phyloP scores from a whole-genome alignment of 1,140 invertebrate species.

The Elymnias hypermnestra region DNA sequence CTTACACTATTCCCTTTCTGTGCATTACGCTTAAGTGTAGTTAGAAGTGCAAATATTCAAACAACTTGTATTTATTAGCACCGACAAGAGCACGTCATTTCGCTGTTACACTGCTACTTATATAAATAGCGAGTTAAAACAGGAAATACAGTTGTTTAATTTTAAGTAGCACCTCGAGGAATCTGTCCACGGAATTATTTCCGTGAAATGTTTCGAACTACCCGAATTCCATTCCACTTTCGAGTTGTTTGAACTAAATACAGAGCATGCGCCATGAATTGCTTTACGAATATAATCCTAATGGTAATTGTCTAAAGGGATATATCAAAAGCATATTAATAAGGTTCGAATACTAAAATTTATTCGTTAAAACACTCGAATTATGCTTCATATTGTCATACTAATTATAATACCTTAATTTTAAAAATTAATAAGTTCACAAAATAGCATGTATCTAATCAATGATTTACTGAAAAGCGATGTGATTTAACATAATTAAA shows the following conservation, averaged over 20 bases:
- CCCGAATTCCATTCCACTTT: conserved; percentile 40
- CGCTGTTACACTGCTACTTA: neutral
- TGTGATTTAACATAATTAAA: neutral
- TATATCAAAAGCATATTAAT: conserved; percentile 18
- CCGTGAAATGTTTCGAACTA: neutral
- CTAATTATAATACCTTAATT: too few relatives aligned
- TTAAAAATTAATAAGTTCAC: too few relatives aligned
- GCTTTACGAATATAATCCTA: conserved; percentile 11
- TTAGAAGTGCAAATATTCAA: conserved; percentile 9
- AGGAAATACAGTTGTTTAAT: neutral
- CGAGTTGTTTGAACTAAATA: conserved; percentile 27
- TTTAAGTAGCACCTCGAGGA: neutral
- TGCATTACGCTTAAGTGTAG: neutral
- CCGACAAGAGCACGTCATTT: conserved; percentile 4
- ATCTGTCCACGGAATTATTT: neutral
- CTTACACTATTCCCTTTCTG: neutral
- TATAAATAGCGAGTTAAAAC: neutral
- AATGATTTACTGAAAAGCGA: too few relatives aligned
- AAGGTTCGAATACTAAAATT: conserved; percentile 46
- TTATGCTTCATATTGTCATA: neutral
- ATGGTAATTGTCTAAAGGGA: neutral
- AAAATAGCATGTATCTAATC: neutral
- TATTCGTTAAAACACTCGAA: too few relatives aligned
- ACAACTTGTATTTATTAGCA: conserved; percentile 9
- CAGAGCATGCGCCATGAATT: conserved; percentile 15